These are phyloP conservation scores for Amia ocellicauda DNA, from an alignment of 2,113 vertebrate genomes.

Conservation along the genomic window DNA sequence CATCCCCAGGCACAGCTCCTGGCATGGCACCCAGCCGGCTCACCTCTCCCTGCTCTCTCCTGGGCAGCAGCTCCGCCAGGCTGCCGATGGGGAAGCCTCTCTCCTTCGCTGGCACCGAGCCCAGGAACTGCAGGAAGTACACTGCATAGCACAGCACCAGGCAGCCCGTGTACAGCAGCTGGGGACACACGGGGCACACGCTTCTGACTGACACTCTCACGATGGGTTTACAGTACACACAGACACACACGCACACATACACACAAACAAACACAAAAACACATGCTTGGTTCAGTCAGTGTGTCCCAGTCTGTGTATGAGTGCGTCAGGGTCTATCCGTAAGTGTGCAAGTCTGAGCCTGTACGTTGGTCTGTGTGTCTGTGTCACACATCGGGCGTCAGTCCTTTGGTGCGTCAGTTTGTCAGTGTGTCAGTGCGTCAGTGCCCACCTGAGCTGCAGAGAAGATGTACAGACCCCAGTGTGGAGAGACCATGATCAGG, in stretches of 20 bases:
- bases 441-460: conserved; percentile 80
- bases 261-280: neutral
- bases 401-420: too few species aligned
- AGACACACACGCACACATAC: neutral
- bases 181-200: neutral
- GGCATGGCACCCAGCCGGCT: too few species aligned
- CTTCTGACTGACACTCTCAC: neutral
- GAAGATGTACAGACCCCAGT: conserved; percentile 86
- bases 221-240: too few species aligned
- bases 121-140: conserved; percentile 80
- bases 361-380: too few species aligned
- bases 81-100: conserved; percentile 73
- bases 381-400: too few species aligned
- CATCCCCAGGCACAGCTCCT: too few species aligned
- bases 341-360: too few species aligned
- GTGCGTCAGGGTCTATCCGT: too few species aligned
- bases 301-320: too few species aligned
- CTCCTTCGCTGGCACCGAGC: conserved; percentile 71
- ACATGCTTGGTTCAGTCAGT: too few species aligned
- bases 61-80: conserved; percentile 75
- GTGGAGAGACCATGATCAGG: conserved; percentile 73
- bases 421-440: too few species aligned
- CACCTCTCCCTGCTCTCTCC: conserved; percentile 64
- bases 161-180: conserved; percentile 80
- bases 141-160: conserved; percentile 76